Conservation (phyloP, 2,113 vertebrate genomes). For the Salvator merianae region DNA sequence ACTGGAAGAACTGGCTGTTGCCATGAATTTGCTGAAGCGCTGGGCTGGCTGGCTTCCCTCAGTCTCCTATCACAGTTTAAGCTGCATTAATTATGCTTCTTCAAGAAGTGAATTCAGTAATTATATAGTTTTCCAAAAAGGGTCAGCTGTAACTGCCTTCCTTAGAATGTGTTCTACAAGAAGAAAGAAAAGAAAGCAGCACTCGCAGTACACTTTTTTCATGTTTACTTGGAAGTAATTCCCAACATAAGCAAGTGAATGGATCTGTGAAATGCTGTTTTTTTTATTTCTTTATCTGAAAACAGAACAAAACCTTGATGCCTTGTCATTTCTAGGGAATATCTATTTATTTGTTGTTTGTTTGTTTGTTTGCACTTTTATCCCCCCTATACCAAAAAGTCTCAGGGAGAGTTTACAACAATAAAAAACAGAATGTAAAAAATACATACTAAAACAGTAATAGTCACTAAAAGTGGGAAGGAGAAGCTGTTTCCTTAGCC, state of each 20-base stretch:
- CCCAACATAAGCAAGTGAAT: neutral
- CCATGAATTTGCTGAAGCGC: neutral
- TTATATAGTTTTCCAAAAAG: neutral
- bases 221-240: neutral
- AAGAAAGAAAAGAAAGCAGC: neutral
- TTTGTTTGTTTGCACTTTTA: too few relatives aligned
- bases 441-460: too few relatives aligned
- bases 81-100: neutral
- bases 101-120: neutral
- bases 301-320: too few relatives aligned
- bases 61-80: neutral
- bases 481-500: too few relatives aligned
- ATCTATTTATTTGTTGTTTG: too few relatives aligned
- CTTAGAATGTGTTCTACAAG: neutral
- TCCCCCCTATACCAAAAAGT: too few relatives aligned
- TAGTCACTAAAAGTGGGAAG: too few relatives aligned
- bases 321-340: too few relatives aligned
- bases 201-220: neutral
- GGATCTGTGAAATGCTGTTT: too few relatives aligned
- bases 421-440: too few relatives aligned
- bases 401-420: too few relatives aligned
- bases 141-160: neutral
- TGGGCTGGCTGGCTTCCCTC: neutral
- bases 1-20: neutral
- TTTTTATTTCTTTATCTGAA: too few relatives aligned